These are phyloP conservation scores for Plagiodera versicolora DNA, from an alignment of 2,888 invertebrate genomes.

Conservation along the genomic window DNA sequence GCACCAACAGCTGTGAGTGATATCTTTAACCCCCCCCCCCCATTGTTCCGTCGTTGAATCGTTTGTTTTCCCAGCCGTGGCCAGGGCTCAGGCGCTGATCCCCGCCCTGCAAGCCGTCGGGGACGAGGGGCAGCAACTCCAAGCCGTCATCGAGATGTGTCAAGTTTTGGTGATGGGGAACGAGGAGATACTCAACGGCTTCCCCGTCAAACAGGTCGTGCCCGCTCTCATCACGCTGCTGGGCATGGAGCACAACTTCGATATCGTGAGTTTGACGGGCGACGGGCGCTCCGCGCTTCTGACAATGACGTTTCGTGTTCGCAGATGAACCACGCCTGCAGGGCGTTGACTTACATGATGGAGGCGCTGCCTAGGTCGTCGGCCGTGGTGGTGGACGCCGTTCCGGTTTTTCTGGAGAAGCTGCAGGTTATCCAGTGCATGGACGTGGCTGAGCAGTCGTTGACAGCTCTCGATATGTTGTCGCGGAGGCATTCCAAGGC, in stretches of 20 bases:
- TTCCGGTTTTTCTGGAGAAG: conserved; percentile 96
- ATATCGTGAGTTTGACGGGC: conserved; percentile 75
- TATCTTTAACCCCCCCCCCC: too few relatives aligned
- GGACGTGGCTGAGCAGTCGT: conserved; percentile 98
- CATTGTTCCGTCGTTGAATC: too few relatives aligned
- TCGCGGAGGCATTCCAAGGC: conserved; percentile 95
- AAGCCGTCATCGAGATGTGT: conserved; percentile 98
- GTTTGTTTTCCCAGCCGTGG: conserved; percentile 58
- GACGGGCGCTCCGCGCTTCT: not conserved
- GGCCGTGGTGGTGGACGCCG: conserved; percentile 93
- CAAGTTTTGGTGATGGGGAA: conserved; percentile 99
- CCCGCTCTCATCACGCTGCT: conserved; percentile 91
- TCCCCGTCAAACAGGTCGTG: conserved; percentile 96
- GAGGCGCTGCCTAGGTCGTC: conserved; percentile 97
- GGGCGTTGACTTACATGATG: conserved; percentile 98
- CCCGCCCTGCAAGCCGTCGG: conserved; percentile 90
- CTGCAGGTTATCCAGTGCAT: conserved; percentile 98
- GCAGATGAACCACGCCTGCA: conserved; percentile 97
- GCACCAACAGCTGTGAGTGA: conserved; percentile 72
- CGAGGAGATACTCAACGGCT: conserved; percentile 97
- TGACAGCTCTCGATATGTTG: conserved; percentile 96
- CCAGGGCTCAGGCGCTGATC: conserved; percentile 91
- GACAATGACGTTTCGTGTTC: conserved; percentile 8
- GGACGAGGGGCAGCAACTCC: conserved; percentile 94
- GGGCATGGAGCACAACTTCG: conserved; percentile 98